Percentiles rank a stretch among this genome's conserved stretches.
phyloP scores from a whole-genome alignment of 2,888 invertebrate genomes.

The Beris morrisii region DNA sequence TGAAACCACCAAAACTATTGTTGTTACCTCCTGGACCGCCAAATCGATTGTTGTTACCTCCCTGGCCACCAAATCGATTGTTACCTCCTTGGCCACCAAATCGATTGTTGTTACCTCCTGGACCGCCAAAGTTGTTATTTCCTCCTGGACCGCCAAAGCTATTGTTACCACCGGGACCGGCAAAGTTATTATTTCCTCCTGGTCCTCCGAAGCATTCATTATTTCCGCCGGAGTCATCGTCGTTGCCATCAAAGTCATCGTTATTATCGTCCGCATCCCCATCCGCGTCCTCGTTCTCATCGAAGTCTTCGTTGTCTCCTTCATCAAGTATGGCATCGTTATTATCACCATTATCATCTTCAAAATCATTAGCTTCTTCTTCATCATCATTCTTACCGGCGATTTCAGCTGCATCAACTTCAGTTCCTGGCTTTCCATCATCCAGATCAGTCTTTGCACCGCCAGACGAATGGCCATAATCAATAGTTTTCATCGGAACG shows the following conservation, averaged over 20 bases:
- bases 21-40: conserved; percentile 4
- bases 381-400: conserved; percentile 38
- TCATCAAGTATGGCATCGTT: conserved; percentile 38
- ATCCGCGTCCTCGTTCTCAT: conserved; percentile 36
- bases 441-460: conserved; percentile 34
- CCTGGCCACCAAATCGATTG: conserved; percentile 8
- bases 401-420: conserved; percentile 33
- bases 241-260: neutral
- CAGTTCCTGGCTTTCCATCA: conserved; percentile 35
- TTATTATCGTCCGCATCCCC: conserved; percentile 28
- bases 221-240: neutral
- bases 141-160: conserved; percentile 21
- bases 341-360: conserved; percentile 34
- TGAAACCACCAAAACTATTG: neutral
- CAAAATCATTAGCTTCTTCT: conserved; percentile 38
- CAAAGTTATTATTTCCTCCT: conserved; percentile 35
- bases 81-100: conserved; percentile 9
- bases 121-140: conserved; percentile 23
- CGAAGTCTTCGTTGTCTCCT: conserved; percentile 36
- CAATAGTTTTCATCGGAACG: conserved; percentile 68
- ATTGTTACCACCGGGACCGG: conserved; percentile 34
- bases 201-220: conserved; percentile 14
- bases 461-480: conserved; percentile 65
- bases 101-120: conserved; percentile 12
- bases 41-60: conserved; percentile 12